Conservation (phyloP, 2,888 invertebrate species). For the Toxonevra muliebris region DNA sequence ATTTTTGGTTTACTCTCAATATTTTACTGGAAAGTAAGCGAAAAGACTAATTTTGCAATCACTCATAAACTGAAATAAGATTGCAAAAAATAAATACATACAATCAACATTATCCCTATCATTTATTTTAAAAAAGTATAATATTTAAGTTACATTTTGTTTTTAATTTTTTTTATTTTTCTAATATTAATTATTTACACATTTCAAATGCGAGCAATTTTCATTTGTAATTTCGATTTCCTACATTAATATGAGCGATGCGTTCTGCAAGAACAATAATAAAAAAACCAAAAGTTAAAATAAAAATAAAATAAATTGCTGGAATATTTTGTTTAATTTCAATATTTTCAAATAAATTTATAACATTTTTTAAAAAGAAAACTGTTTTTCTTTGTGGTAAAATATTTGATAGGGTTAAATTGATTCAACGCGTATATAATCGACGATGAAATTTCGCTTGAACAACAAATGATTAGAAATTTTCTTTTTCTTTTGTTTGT, state of each 20-base stretch:
- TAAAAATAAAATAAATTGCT: slow-evolving; percentile 44
- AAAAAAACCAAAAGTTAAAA: too few species aligned
- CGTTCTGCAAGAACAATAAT: slow-evolving; percentile 41
- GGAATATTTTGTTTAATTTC: slow-evolving; percentile 37
- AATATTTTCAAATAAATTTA: slow-evolving; percentile 12
- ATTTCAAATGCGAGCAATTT: too few species aligned
- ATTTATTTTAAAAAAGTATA: slow-evolving; percentile 35
- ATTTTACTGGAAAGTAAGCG: too few species aligned
- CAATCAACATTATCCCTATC: slow-evolving; percentile 43
- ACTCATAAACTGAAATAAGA: too few species aligned
- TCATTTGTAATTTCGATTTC: too few species aligned
- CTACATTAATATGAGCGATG: too few species aligned
- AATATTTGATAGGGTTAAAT: slow-evolving; percentile 42
- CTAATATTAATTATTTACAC: too few species aligned
- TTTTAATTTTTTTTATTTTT: too few species aligned
- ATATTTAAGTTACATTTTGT: slow-evolving; percentile 5
- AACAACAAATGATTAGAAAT: slow-evolving; percentile 16
- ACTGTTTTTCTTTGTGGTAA: neutral
- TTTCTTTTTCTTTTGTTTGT: slow-evolving; percentile 39
- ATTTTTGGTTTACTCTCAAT: too few species aligned
- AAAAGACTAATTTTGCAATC: too few species aligned
- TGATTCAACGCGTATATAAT: neutral
- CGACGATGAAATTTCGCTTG: neutral
- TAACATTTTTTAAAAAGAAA: slow-evolving; percentile 1
- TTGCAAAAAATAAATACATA: neutral